Percentiles rank a stretch among this genome's conserved stretches.
Conservation (phyloP, 2,888 invertebrate species). For the Pachydiplax longipennis region DNA sequence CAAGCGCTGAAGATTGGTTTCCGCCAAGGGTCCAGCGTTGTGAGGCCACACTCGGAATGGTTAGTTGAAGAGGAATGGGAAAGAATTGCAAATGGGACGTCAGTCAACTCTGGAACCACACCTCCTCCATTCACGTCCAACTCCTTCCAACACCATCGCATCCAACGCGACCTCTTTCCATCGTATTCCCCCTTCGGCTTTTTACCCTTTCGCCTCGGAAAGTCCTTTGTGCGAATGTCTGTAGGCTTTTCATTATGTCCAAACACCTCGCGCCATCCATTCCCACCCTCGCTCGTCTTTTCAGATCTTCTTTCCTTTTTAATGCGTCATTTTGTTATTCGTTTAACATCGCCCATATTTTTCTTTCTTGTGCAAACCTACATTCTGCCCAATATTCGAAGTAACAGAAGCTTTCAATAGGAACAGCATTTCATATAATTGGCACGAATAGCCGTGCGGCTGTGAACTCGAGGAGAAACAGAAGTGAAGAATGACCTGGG, state of each 20-base stretch:
- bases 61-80: background rate
- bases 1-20: background rate
- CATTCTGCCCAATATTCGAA: too few relatives aligned
- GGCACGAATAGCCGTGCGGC: too few relatives aligned
- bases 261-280: too few relatives aligned
- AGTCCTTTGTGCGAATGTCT: background rate
- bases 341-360: too few relatives aligned
- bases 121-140: background rate
- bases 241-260: background rate
- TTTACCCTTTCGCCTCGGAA: background rate
- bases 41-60: background rate
- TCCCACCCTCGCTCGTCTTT: background rate
- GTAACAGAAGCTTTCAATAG: too few relatives aligned
- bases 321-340: background rate
- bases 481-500: too few relatives aligned
- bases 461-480: too few relatives aligned
- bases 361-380: too few relatives aligned
- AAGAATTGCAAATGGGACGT: background rate
- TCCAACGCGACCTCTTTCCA: background rate
- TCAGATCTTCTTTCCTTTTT: background rate
- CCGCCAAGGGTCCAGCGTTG: background rate
- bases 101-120: background rate
- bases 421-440: too few relatives aligned
- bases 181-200: background rate
- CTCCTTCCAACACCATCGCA: background rate